Conservation (phyloP, 2,797 vertebrate species). For the Florisuga fusca region DNA sequence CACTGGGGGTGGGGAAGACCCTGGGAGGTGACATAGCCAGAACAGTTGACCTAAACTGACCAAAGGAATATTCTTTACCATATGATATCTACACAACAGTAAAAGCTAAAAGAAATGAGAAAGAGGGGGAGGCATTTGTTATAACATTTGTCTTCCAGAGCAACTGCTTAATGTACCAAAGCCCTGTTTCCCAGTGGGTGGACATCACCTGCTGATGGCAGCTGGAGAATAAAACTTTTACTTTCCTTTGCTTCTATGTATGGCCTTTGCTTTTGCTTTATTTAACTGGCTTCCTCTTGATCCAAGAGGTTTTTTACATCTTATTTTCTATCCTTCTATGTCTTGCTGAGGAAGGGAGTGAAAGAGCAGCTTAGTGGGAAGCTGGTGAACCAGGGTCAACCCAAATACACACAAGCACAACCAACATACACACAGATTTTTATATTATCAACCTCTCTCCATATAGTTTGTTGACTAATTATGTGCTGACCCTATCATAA, state of each 20-base stretch:
- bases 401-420: no score
- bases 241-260: not conserved
- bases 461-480: not conserved
- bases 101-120: not conserved
- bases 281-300: not conserved
- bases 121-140: not conserved
- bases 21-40: not conserved
- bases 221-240: not conserved
- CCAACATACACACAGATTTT: not conserved
- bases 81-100: not conserved
- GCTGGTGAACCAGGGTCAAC: not conserved
- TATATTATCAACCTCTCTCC: not conserved
- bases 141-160: not conserved
- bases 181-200: not conserved
- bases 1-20: no score
- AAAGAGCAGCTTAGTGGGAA: not conserved
- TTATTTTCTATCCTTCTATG: not conserved
- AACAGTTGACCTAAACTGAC: not conserved
- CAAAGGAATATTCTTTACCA: not conserved
- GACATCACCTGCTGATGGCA: not conserved
- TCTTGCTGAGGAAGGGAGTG: not conserved
- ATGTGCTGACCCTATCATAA: not conserved
- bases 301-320: not conserved
- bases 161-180: rapidly evolving
- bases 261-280: not conserved